A percentile compares a stretch with the other conserved stretches of the same genome.
Conservation (phyloP, 2,888 invertebrate genomes). For the Acanthococcus lagerstroemiae region DNA sequence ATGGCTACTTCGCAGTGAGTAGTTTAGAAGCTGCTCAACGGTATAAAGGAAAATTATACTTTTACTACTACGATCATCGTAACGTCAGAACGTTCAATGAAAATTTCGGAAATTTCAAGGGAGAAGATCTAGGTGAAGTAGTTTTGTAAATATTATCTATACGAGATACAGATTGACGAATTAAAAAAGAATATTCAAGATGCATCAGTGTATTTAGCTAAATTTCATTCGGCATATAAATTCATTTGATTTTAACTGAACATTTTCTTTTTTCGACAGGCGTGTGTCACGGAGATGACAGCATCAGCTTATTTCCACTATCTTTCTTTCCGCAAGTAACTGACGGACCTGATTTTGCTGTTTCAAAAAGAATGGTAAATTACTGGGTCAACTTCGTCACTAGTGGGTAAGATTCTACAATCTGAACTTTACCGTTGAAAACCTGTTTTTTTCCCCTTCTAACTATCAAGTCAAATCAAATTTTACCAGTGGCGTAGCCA, state of each 20-base stretch:
- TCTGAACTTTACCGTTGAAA: no score
- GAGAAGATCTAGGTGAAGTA: conserved; percentile 12
- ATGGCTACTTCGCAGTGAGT: background rate
- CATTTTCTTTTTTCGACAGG: no score
- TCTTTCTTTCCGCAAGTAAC: background rate
- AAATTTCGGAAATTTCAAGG: background rate
- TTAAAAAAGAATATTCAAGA: background rate
- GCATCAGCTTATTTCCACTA: background rate
- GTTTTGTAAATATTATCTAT: no score
- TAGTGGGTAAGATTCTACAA: no score
- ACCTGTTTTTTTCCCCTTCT: no score
- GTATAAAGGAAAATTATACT: background rate
- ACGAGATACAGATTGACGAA: no score
- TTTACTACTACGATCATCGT: conserved; percentile 25
- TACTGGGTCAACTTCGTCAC: background rate
- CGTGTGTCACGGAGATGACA: background rate
- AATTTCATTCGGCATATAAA: background rate
- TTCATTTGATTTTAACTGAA: no score
- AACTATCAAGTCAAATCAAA: no score
- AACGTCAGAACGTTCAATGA: conserved; percentile 4
- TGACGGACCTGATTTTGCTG: background rate
- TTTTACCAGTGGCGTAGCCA: no score
- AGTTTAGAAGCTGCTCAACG: conserved; percentile 10
- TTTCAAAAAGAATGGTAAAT: background rate
- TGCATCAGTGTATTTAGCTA: background rate